Base-by-base conservation (phyloP, 1,140 invertebrate species). In the Limonius californicus region DNA sequence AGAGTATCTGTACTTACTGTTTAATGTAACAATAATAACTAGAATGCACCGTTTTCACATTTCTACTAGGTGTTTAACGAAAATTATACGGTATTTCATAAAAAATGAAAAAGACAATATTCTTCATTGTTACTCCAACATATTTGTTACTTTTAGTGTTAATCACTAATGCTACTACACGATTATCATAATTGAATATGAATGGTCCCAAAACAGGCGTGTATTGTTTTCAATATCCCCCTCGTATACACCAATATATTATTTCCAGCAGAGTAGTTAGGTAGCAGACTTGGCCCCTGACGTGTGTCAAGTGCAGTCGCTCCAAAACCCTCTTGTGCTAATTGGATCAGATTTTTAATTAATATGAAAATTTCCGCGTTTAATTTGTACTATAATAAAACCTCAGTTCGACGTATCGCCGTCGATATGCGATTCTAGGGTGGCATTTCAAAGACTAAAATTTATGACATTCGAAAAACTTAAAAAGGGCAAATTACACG, bases 261-360 rank as follows among this genome's bases (percentile, higher is more conserved):
- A 65, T 20, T 67, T 67, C 66, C 63, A 59, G 43, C 21, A 65
- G 59, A 68, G 61, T 59, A 64, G 66, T 63, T 57, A 55, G 56
- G 57, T 3, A 63, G 50, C 67, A 63, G 69, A 59, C 62, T 65
- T 73, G 73, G 65, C 67, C 45, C 68, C 59, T 66, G 73, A 74
- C 73, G 73, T 74, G 70, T 72, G 73, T 74, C 73, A 74, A 71
- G 72, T 72, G 70, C 73, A 74, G 73, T 70, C 50, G 47, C 15
- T 54, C 45, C 53, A 50, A 50, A 50, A 50, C 20, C 54, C 70
- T 71, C 71, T 72, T 64, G 63, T 72, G 68, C 70, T 75, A 75
- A 75, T 75, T 75, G 73, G 73, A 75, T 75, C 68, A 68, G 71
- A 72, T 73, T 75, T 75, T 75, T 75, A 75, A 75, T 75, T 75